Evolutionary conservation across 2,888 invertebrate species (phyloP), one percentile per base, ranked within the genome.

Genomic region (Uloborus plumipes): DNA sequence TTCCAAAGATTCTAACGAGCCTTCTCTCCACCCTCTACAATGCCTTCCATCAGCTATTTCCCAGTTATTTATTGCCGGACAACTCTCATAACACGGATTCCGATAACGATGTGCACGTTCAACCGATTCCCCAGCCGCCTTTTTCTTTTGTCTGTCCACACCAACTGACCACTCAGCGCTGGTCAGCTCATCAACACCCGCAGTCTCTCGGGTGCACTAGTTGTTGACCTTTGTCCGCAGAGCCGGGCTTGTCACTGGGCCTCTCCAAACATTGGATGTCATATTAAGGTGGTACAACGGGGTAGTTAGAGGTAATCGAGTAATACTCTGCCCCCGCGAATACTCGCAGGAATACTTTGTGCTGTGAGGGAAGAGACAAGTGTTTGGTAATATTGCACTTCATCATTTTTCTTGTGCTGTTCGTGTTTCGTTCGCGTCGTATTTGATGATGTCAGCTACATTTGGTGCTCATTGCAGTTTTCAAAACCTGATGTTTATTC

Each of bases 121-220:
- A 16, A 13, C 22, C 55, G 4, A 18, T 53, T 15, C 58, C n/a
- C 15, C 61, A n/a, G 26, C 58, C 50, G n/a, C 31, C 13, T 51
- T 66, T 22, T 66, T n/a, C n/a, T 51, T 66, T 66, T 66, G 61
- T 61, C 11, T 72, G 73, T 73, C 67, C 66, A 65, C 61, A 64
- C 71, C 26, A 61, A 66, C 77, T 80, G 78, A 79, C 78, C 78
- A 72, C 55, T 49, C 75, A 39, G 47, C 20, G 50, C 53, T 69
- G 79, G 79, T 73, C 79, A 80, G 79, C 62, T 80, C 67, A 80
- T 80, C 79, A 80, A 80, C 79, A 80, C 79, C 67, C 72, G 20
- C 1, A 39, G 73, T 73, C 73, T 61, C 26, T 2, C 49, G 62
- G 71, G 72, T 66, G 72, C 69, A 53, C 55, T 80, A 39, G 26